These are phyloP conservation scores for Lophura nycthemera DNA, from an alignment of 2,113 vertebrate species.

Conservation along the genomic window DNA sequence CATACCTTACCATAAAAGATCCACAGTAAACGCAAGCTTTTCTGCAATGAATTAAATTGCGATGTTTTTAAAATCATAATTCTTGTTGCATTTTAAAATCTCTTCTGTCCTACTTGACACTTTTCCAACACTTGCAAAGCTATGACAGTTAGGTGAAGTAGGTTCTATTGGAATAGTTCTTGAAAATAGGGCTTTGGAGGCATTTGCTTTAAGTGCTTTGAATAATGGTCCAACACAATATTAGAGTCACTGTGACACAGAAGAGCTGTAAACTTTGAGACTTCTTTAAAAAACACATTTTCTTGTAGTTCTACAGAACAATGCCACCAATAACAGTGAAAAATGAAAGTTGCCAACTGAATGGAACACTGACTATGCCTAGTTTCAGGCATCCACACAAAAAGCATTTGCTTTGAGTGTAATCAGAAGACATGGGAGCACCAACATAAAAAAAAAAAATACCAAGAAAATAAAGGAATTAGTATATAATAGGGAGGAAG, in stretches of 20 bases:
- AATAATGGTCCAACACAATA: neutral
- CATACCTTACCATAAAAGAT: neutral
- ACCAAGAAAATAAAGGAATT: neutral
- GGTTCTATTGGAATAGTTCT: neutral
- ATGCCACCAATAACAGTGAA: neutral
- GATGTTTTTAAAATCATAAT: neutral
- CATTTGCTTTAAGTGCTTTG: neutral
- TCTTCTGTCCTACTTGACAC: neutral
- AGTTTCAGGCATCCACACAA: neutral
- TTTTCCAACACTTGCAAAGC: neutral
- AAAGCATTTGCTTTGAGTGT: neutral
- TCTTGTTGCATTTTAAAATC: neutral
- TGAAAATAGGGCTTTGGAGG: neutral
- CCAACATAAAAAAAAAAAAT: neutral
- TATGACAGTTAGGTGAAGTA: neutral
- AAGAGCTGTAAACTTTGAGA: neutral
- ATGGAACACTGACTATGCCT: neutral
- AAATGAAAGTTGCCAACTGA: neutral
- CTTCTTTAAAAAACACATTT: neutral
- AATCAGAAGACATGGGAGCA: neutral
- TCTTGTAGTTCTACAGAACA: neutral
- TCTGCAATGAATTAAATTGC: neutral
- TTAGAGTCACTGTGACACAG: neutral
- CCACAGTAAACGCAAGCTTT: neutral
- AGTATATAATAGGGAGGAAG: rapidly evolving